Percentiles rank a stretch among this genome's conserved stretches.
These are phyloP conservation scores for Antigone vipio DNA, from an alignment of 2,113 vertebrate genomes.

Conservation along the genomic window DNA sequence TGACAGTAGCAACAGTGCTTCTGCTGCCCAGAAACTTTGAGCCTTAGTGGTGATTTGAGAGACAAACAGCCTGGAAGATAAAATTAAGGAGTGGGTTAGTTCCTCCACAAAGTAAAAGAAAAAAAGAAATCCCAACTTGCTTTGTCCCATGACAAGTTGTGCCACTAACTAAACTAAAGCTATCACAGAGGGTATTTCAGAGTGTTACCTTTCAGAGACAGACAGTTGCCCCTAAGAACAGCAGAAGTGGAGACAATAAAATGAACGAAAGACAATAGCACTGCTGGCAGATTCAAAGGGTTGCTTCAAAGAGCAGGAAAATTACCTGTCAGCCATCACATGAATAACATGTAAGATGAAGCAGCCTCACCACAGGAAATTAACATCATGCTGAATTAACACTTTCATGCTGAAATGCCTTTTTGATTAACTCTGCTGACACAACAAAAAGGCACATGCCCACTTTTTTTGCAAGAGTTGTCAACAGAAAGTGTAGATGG, in stretches of 20 bases:
- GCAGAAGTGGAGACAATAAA: background rate
- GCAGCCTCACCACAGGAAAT: background rate
- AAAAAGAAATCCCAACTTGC: background rate
- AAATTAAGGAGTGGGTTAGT: background rate
- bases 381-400: background rate
- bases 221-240: background rate
- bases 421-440: background rate
- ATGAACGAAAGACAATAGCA: background rate
- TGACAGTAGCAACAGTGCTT: background rate
- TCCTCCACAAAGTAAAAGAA: background rate
- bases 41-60: background rate
- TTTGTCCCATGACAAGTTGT: background rate
- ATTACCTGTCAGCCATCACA: background rate
- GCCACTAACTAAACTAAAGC: background rate
- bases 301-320: background rate
- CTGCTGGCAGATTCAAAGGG: background rate
- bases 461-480: background rate
- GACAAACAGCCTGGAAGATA: background rate
- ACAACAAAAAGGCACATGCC: background rate
- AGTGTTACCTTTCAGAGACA: background rate
- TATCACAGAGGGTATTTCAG: background rate
- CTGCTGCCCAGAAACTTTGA: background rate
- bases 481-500: background rate
- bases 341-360: background rate
- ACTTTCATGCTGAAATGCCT: background rate